These are phyloP conservation scores for Danionella cerebrum DNA, from an alignment of 2,113 vertebrate species.

Conservation along the genomic window DNA sequence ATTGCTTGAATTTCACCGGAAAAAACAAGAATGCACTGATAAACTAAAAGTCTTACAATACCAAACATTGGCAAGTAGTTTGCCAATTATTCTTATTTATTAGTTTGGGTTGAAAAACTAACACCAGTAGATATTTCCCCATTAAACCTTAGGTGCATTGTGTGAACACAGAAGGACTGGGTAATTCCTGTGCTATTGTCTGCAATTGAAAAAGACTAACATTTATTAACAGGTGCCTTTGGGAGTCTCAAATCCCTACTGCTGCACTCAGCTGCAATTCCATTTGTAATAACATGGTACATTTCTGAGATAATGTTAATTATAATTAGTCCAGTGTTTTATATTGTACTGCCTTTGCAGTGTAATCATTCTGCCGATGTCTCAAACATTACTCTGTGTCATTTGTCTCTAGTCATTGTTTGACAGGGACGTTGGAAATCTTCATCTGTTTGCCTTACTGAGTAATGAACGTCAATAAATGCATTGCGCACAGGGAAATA, in stretches of 20 bases:
- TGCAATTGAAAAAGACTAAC: neutral
- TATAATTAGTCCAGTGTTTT: neutral
- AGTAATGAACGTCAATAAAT: neutral
- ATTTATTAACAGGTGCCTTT: slow-evolving; percentile 24
- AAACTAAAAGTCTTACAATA: too few species aligned
- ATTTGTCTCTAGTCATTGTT: neutral
- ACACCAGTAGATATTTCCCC: neutral
- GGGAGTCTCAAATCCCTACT: slow-evolving; percentile 15
- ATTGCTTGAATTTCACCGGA: too few species aligned
- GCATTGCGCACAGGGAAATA: neutral
- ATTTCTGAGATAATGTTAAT: neutral
- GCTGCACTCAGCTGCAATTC: neutral
- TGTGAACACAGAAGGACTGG: neutral
- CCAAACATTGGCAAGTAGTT: too few species aligned
- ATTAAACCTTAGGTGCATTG: neutral
- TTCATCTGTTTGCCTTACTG: neutral
- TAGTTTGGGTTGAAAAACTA: too few species aligned
- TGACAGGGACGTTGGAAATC: neutral
- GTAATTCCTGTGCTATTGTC: neutral
- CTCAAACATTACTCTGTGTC: neutral
- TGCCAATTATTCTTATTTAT: too few species aligned
- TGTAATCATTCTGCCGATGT: neutral
- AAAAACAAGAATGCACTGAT: too few species aligned
- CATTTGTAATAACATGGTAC: neutral
- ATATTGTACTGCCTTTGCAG: too few species aligned